phyloP scores from a whole-genome alignment of 2,888 invertebrate genomes.

The Patella pellucida region DNA sequence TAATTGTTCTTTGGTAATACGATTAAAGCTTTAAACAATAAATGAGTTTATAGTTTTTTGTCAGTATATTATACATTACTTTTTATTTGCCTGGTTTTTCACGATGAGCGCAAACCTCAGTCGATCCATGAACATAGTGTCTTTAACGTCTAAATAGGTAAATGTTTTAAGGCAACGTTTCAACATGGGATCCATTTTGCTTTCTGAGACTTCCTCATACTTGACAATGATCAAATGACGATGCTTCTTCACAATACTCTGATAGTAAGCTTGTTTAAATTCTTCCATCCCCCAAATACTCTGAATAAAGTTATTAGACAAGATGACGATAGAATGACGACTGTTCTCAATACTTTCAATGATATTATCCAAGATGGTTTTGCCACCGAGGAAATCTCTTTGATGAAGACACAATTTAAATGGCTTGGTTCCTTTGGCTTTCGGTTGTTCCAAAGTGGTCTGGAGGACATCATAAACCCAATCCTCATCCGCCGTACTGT shows the following conservation, averaged over 20 bases:
- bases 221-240: constrained; percentile 86
- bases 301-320: constrained; percentile 89
- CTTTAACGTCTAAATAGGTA: constrained; percentile 87
- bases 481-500: constrained; percentile 88
- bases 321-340: constrained; percentile 86
- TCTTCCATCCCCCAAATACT: constrained; percentile 92
- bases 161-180: constrained; percentile 88
- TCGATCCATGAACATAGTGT: constrained; percentile 93
- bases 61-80: too few species aligned
- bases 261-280: constrained; percentile 88
- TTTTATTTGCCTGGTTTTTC: not conserved
- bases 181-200: constrained; percentile 88
- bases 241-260: constrained; percentile 81
- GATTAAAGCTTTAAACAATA: too few species aligned
- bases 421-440: constrained; percentile 75
- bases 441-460: constrained; percentile 84
- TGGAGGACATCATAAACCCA: constrained; percentile 88
- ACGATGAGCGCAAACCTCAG: constrained; percentile 84
- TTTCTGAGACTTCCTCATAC: constrained; percentile 85
- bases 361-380: constrained; percentile 83
- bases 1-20: too few species aligned
- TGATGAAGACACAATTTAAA: constrained; percentile 63
- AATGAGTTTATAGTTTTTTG: too few species aligned
- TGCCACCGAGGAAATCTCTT: constrained; percentile 45
- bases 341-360: constrained; percentile 89